phyloP scores from a whole-genome alignment of 2,113 vertebrate genomes.

The Anser cygnoides region DNA sequence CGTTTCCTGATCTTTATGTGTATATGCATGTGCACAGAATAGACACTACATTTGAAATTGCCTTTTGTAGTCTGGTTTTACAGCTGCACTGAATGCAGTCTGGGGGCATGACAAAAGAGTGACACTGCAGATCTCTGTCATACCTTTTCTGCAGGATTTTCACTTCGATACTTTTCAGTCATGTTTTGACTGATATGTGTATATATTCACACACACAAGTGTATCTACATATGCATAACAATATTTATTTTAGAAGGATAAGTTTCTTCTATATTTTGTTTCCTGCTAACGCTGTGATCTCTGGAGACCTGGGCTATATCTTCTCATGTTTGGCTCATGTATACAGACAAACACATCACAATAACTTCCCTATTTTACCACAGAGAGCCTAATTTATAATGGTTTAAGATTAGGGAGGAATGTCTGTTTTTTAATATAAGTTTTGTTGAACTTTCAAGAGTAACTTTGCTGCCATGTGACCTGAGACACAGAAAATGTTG shows the following conservation, averaged over 20 bases:
- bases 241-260: background rate
- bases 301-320: background rate
- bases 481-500: slow-evolving; percentile 52
- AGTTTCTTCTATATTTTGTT: background rate
- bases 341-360: background rate
- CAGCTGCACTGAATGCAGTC: background rate
- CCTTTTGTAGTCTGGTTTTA: background rate
- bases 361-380: background rate
- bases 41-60: background rate
- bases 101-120: background rate
- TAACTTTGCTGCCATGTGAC: slow-evolving; percentile 5
- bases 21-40: background rate
- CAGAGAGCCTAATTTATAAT: background rate
- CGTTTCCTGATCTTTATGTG: background rate
- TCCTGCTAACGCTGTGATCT: background rate
- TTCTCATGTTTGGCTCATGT: background rate
- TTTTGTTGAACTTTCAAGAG: slow-evolving; percentile 46
- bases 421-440: background rate
- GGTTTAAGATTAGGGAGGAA: background rate
- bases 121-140: background rate
- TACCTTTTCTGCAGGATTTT: background rate
- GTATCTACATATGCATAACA: background rate
- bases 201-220: background rate
- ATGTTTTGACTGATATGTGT: background rate
- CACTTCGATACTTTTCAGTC: background rate